Evolutionary conservation across 2,888 invertebrate species (phyloP), one percentile per base, ranked within the genome.

Genomic region (Eristalis pertinax): DNA sequence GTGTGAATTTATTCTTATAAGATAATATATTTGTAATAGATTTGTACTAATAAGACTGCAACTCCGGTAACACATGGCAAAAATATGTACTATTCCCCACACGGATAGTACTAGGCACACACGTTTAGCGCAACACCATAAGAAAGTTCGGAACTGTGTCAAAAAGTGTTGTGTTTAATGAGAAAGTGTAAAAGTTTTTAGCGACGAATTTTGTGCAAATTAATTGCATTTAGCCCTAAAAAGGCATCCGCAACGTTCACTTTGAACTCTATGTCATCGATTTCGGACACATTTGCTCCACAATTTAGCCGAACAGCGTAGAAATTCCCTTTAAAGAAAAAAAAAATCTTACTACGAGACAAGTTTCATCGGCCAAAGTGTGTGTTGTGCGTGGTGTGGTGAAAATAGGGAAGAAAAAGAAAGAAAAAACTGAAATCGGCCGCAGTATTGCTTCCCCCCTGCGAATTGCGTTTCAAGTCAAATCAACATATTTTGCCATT

Each of bases 331-430:
- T 69, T 50, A 4, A 15, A 38, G 4, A 19, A 64, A 64, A 64
- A 60, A 64, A 73, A 73, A 43, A 41, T 19, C 50, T 19, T 50
- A 43, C 63, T 50, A 50, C n/a, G 22, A 68, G 63, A 64, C 56
- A 70, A 75, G 24, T 62, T 35, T 35, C 60, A 15, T 72, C 69
- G 63, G 62, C 64, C 75, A 75, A 60, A 84, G 79, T 84, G 87
- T 86, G 73, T 83, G 76, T 84, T 84, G 87, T 87, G 87, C 87
- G 87, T 87, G 87, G 87, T 87, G 87, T 87, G 87, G 87, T 87
- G 87, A 19, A 50, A 50, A 50, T 19, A 50, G 13, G 38, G 38
- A 2, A 38, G 38, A 38, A 38, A 38, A 38, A 38, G 38, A 38
- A 87, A 75, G 72, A 74, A 72, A 81, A 77, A 70, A 19, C 74